Conservation (phyloP, 1,140 invertebrate genomes). For the Mactra quadrangularis region DNA sequence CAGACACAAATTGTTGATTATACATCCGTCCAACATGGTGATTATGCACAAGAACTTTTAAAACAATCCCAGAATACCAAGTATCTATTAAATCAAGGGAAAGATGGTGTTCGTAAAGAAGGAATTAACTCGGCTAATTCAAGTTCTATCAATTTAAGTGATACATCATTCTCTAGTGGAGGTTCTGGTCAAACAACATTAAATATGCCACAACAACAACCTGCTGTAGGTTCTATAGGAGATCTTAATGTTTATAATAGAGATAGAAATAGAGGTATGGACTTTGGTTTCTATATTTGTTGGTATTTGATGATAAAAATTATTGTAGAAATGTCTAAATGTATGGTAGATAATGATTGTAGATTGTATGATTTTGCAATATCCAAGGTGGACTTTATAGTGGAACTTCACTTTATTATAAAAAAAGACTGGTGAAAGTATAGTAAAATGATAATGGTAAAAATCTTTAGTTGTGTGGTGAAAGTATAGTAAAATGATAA, state of each 20-base stretch:
- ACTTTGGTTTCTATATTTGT: neutral
- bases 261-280: slow-evolving; percentile 41
- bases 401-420: no score
- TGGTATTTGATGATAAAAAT: no score
- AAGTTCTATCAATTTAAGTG: slow-evolving; percentile 75
- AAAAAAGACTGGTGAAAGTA: no score
- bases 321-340: no score
- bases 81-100: slow-evolving; percentile 76
- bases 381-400: no score
- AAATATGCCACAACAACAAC: slow-evolving; percentile 47
- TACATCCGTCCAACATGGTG: slow-evolving; percentile 72
- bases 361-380: no score
- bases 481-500: no score
- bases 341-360: no score
- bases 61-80: slow-evolving; percentile 82
- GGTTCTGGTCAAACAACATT: slow-evolving; percentile 64
- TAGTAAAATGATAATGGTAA: no score
- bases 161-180: slow-evolving; percentile 77
- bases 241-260: slow-evolving; percentile 7
- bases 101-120: slow-evolving; percentile 56
- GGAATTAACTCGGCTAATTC: slow-evolving; percentile 59
- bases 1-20: slow-evolving; percentile 9
- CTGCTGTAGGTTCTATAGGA: slow-evolving; percentile 20
- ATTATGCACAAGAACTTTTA: slow-evolving; percentile 78
- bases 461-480: no score